phyloP scores from a whole-genome alignment of 2,797 vertebrate species.

The Anabas testudineus region DNA sequence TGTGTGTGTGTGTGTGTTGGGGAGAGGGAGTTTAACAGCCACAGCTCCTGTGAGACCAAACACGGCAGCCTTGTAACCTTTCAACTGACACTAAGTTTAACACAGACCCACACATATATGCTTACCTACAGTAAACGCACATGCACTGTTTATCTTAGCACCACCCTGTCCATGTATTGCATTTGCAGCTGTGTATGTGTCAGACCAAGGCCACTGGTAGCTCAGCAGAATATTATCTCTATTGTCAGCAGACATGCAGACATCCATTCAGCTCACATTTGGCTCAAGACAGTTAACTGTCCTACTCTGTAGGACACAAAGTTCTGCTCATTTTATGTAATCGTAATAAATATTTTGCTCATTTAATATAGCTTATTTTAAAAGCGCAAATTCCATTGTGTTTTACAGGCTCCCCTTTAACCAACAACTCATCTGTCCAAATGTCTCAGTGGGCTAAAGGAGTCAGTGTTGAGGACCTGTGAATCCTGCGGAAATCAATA shows the following conservation, averaged over 20 bases:
- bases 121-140: conserved; percentile 24
- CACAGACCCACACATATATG: conserved; percentile 21
- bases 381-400: conserved; percentile 28
- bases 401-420: conserved; percentile 34
- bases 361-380: background rate
- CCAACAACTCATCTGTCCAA: conserved; percentile 41
- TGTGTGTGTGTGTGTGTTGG: conserved; percentile 16
- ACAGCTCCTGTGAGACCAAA: conserved; percentile 56
- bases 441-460: conserved; percentile 63
- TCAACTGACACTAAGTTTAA: conserved; percentile 27
- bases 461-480: conserved; percentile 56
- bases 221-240: conserved; percentile 30
- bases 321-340: background rate
- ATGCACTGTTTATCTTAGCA: conserved; percentile 6
- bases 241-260: conserved; percentile 27
- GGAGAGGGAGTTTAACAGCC: conserved; percentile 38
- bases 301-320: background rate
- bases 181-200: conserved; percentile 1
- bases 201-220: background rate
- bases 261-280: background rate
- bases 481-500: conserved; percentile 74
- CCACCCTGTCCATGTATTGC: background rate
- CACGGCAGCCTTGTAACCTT: conserved; percentile 42
- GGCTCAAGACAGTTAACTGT: conserved; percentile 8
- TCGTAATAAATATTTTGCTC: no score